Base-by-base conservation (phyloP, 2,888 invertebrate genomes). In the Phania funesta region DNA sequence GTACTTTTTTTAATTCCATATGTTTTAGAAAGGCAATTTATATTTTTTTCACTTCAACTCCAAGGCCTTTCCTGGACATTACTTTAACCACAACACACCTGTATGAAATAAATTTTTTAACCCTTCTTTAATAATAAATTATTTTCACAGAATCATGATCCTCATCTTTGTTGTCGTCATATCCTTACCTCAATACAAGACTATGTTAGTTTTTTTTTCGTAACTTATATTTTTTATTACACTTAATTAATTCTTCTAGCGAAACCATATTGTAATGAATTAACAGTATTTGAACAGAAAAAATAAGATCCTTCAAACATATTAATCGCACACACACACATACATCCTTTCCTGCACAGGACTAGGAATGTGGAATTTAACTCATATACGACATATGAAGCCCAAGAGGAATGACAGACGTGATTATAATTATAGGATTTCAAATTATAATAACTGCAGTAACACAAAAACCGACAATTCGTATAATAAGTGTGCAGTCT, bases 371-470 rank as follows among this genome's bases (percentile, higher is more conserved):
- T 44, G 13, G 32, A 5, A 32, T 16, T 22, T 5, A 32, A 7
- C 26, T 70, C 56, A 76, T 81, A 70, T 67, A 38, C n/a, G n/a
- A 54, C 16, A 38, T 35, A 38, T 0, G 22, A 52, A 22, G 16
- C 13, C 13, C 29, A 22, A 32, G 18, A 38, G 38, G n/a, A 18
- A 62, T 68, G 50, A 64, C 62, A 70, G 73, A 62, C 16, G n/a
- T 35, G 18, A 68, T 73, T 82, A 64, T 74, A 82, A 82, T 82
- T 82, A 82, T 64, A 52, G 68, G 32, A 81, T 77, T 73, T 67
- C 13, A 62, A 62, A 67, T 67, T 41, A 65, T 22, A 22, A 44
- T 56, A 64, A 18, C 2, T 62, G 54, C 22, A 71, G 64, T 20
- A 75, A 75, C 32, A 48, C 8, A 44, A 48, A n/a, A 38, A 16